These are phyloP conservation scores for Melipona beecheii DNA, from an alignment of 2,888 invertebrate species.

Conservation along the genomic window DNA sequence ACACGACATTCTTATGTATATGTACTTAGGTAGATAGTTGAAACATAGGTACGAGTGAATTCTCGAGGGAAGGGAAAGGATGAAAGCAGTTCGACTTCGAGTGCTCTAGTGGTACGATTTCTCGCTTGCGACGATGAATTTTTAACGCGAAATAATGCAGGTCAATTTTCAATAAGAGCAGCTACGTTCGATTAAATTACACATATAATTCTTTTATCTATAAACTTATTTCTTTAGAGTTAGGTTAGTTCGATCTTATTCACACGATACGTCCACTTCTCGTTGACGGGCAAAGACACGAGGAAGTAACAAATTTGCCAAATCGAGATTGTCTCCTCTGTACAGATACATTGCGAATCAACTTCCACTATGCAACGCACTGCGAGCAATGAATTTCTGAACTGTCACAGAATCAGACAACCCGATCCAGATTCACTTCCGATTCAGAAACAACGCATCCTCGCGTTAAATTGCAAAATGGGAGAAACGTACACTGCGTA, in stretches of 20 bases:
- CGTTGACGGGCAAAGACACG: background rate
- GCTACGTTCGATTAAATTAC: too few species aligned
- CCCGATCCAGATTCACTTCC: background rate
- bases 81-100: slow-evolving; percentile 38
- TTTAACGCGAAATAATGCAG: background rate
- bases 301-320: background rate
- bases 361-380: background rate
- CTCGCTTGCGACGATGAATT: background rate
- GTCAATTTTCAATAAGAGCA: background rate
- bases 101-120: background rate
- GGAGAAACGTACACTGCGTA: background rate
- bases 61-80: slow-evolving; percentile 40
- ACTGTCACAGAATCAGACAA: background rate
- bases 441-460: background rate
- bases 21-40: background rate
- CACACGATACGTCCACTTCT: background rate
- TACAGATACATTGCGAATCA: background rate
- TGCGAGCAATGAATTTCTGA: background rate
- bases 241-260: background rate
- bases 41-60: slow-evolving; percentile 1
- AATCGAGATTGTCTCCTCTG: background rate
- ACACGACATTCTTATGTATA: background rate
- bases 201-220: too few species aligned
- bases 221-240: too few species aligned
- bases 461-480: background rate